Evolutionary conservation across 2,113 vertebrate genomes (phyloP).

Genomic region (Lipophrys pholis): DNA sequence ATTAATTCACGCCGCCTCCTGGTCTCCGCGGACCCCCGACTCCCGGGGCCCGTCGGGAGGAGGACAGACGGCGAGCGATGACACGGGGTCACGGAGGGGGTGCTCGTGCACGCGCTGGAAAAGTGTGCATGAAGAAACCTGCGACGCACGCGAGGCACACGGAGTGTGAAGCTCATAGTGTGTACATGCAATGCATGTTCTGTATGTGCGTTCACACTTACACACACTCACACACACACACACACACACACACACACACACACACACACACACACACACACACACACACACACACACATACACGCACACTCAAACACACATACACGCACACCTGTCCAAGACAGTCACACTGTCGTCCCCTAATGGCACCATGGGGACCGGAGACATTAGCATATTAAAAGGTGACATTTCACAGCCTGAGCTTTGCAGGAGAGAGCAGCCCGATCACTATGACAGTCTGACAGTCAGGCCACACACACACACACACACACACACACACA

Average conservation of each 20-base stretch:
- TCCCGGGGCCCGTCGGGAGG: constrained; percentile 41
- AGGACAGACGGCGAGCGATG: constrained; percentile 47
- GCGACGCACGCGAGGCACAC: constrained; percentile 8
- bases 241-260: constrained; percentile 6
- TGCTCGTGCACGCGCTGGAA: constrained; percentile 22
- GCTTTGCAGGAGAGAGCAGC: constrained; percentile 38
- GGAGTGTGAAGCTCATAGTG: not conserved
- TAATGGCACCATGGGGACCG: constrained; percentile 74
- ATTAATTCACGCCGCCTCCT: constrained; percentile 62
- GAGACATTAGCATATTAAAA: constrained; percentile 80
- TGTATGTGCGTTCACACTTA: not conserved
- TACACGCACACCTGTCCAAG: constrained; percentile 60
- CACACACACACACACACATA: not conserved
- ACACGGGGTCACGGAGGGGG: constrained; percentile 33
- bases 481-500: no score
- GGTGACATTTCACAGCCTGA: constrained; percentile 73
- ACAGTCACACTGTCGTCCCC: constrained; percentile 60
- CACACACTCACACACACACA: not conserved
- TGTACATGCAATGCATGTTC: constrained; percentile 1
- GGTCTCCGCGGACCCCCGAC: constrained; percentile 48
- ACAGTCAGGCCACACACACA: constrained; percentile 31
- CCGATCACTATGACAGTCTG: constrained; percentile 61
- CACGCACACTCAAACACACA: constrained; percentile 20
- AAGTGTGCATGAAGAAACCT: constrained; percentile 10
- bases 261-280: constrained; percentile 31